Base-by-base conservation (phyloP, 37 sponge, comb jelly and placozoan species). In the Lycopodina hypogea region DNA sequence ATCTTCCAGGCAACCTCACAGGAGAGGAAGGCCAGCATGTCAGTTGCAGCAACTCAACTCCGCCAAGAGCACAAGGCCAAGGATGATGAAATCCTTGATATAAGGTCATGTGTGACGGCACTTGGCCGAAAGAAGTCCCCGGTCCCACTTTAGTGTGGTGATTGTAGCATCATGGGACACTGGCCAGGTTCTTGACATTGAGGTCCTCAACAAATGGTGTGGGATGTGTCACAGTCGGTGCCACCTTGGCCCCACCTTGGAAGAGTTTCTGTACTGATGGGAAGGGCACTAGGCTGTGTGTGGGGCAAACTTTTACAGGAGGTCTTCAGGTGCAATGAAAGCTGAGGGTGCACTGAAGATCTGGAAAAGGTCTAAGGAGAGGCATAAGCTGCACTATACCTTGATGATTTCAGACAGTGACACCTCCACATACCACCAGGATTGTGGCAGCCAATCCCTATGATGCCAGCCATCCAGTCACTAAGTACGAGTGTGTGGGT, bases 111-210 rank as follows among this genome's bases (percentile, higher is more conserved):
- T 67, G 68, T 36, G 68, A 67, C 17, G 68, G 36, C 19, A 67
- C 68, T 19, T 67, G 68, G 68, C 38, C 3, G 9, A 67, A 17
- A 34, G 59, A 58, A 19, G 59, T 24, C 59, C 6, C 26, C 59
- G 14, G 1, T 69, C 70, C 14, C 70, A 24, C 14, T 69, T 22
- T 6, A 32, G 73, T 32, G 55, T 72, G 51, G 73, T 72, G 21
- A 26, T 72, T 30, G 73, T 52, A 17, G 51, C 55, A 18, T 72
- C 73, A 36, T 39, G 70, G 70, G 70, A 69, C 11, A 69, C 70
- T 24, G 70, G 70, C 24, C 70, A 69, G 70, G 70, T 69, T 42
- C 73, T 72, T n/a, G 73, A 72, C 32, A 32, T 18, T 50, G 73
- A 72, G 32, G 73, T 72, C 48, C 32, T 72, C 24, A 40, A 23